Percentiles rank a stretch among this genome's conserved stretches.
Conservation (phyloP, 30 jellyfish, hydroid and myxozoan species). For the Mastigias papua region DNA sequence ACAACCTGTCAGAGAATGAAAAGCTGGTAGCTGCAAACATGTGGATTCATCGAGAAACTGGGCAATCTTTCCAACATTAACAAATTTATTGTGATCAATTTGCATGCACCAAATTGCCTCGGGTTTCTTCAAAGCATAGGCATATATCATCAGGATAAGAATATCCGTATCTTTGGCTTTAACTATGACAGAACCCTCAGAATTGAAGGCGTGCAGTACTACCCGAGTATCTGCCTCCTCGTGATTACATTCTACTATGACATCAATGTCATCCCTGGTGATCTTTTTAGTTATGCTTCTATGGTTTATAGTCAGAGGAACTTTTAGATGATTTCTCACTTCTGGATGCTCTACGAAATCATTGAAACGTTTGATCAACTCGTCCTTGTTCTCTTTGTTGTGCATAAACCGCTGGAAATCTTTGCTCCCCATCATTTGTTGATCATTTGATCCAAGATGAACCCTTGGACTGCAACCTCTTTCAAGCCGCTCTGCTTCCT, state of each 20-base stretch:
- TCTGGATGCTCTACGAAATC: conserved; percentile 68
- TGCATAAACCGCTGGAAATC: conserved; percentile 56
- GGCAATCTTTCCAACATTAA: conserved; percentile 46
- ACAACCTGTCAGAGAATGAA: conserved; percentile 63
- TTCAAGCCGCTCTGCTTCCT: conserved; percentile 58
- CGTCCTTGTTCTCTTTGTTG: conserved; percentile 66
- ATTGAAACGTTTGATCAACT: conserved; percentile 49
- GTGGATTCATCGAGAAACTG: conserved; percentile 46
- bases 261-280: conserved; percentile 54
- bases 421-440: conserved; percentile 42
- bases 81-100: conserved; percentile 53
- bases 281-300: conserved; percentile 47
- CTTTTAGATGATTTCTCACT: conserved; percentile 57
- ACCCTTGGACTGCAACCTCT: conserved; percentile 76
- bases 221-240: conserved; percentile 73
- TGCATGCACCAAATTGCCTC: conserved; percentile 67
- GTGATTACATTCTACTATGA: conserved; percentile 61
- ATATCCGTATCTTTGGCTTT: conserved; percentile 63
- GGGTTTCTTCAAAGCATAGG: conserved; percentile 51
- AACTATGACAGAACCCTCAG: conserved; percentile 56
- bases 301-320: conserved; percentile 65
- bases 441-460: conserved; percentile 70
- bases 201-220: conserved; percentile 57
- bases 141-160: conserved; percentile 62
- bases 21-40: conserved; percentile 65